Conservation (phyloP, 2,797 vertebrate genomes). For the Tapirus indicus region DNA sequence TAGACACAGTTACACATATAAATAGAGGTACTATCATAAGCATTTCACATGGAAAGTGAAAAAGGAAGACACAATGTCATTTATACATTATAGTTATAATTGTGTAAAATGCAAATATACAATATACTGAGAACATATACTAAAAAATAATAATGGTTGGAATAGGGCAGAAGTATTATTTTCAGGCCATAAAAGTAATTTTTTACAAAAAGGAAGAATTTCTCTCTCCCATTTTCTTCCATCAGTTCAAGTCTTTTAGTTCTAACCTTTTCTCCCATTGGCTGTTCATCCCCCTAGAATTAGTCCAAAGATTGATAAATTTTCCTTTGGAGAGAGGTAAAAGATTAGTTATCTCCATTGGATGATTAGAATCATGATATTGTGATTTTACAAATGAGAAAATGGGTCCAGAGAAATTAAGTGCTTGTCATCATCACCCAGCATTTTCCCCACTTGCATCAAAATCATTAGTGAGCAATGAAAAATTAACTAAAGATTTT, state of each 20-base stretch:
- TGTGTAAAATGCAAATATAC: neutral
- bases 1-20: neutral
- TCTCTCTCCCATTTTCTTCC: neutral
- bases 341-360: neutral
- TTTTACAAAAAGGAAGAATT: slow-evolving; percentile 14
- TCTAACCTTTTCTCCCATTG: neutral
- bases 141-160: neutral
- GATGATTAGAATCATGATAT: neutral
- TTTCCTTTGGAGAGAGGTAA: neutral
- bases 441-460: neutral
- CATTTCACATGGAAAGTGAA: neutral
- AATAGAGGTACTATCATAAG: neutral
- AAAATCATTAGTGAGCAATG: neutral
- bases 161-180: neutral
- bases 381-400: neutral
- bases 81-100: neutral
- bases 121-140: neutral
- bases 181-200: neutral
- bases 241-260: neutral
- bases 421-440: neutral
- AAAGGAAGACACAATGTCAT: neutral
- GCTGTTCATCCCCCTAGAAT: neutral
- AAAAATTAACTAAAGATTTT: neutral
- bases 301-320: neutral
- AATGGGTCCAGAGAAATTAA: slow-evolving; percentile 10